Conservation (phyloP, 1,140 invertebrate species). For the Rhizoglyphus robini region DNA sequence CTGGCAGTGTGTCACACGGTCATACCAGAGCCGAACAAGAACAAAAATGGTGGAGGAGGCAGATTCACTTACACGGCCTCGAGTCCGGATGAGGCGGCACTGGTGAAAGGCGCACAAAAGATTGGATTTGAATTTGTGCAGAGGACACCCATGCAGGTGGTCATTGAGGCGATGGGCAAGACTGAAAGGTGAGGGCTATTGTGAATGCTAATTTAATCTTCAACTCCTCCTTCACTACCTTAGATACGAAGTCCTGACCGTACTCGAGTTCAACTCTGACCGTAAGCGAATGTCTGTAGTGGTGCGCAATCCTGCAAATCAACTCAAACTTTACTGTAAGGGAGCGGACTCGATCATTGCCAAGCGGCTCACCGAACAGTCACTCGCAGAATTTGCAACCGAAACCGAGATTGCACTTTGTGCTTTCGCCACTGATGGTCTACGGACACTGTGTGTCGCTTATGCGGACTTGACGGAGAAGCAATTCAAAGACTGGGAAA, state of each 20-base stretch:
- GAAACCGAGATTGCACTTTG: slow-evolving; percentile 72
- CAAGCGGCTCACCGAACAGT: slow-evolving; percentile 46
- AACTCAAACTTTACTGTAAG: slow-evolving; percentile 76
- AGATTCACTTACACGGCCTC: slow-evolving; percentile 82
- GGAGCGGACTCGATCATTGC: slow-evolving; percentile 67
- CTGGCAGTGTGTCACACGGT: slow-evolving; percentile 95
- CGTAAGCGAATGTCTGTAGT: slow-evolving; percentile 90
- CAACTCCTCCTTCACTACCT: background rate
- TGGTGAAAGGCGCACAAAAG: slow-evolving; percentile 74
- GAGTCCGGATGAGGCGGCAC: slow-evolving; percentile 82
- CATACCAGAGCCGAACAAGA: slow-evolving; percentile 59
- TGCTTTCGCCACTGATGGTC: slow-evolving; percentile 65
- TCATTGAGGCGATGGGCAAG: slow-evolving; percentile 49
- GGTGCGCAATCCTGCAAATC: slow-evolving; percentile 57
- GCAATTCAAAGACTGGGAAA: slow-evolving; percentile 42
- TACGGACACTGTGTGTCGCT: slow-evolving; percentile 73
- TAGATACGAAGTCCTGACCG: slow-evolving; percentile 71
- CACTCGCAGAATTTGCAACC: slow-evolving; percentile 38
- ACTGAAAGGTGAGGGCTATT: slow-evolving; percentile 59
- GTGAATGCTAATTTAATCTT: background rate
- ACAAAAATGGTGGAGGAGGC: slow-evolving; percentile 7
- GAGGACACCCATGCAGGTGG: slow-evolving; percentile 64
- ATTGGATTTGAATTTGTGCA: slow-evolving; percentile 81
- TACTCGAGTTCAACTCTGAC: slow-evolving; percentile 87
- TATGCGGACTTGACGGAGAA: slow-evolving; percentile 56